Conservation (phyloP, 2,113 vertebrate species). For the Podocnemis expansa region DNA sequence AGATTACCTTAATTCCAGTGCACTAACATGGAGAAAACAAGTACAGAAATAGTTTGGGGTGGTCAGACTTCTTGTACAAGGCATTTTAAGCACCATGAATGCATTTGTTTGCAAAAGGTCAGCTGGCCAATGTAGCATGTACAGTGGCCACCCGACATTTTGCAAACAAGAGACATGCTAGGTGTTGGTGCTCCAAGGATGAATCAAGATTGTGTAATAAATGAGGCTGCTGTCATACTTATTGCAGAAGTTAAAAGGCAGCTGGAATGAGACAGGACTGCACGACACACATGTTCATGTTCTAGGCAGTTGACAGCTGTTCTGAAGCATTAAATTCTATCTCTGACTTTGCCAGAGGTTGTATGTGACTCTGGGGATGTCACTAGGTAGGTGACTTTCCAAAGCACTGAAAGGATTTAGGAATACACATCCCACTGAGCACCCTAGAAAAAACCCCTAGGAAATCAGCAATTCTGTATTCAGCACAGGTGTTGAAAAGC, state of each 20-base stretch:
- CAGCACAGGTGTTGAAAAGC: neutral
- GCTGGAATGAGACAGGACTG: neutral
- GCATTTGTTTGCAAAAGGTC: no score
- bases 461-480: neutral
- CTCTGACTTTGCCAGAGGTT: neutral
- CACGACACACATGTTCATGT: neutral
- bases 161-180: neutral
- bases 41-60: no score
- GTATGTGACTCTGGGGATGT: neutral
- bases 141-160: no score
- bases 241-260: neutral
- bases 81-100: no score
- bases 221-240: neutral
- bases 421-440: neutral
- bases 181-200: neutral
- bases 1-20: no score
- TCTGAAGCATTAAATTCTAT: neutral
- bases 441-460: neutral
- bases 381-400: neutral
- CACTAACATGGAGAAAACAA: no score
- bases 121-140: no score
- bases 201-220: neutral
- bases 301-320: neutral
- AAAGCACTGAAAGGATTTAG: neutral
- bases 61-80: no score